These are phyloP conservation scores for Zapornia atra DNA, from an alignment of 2,113 vertebrate genomes.

Conservation along the genomic window DNA sequence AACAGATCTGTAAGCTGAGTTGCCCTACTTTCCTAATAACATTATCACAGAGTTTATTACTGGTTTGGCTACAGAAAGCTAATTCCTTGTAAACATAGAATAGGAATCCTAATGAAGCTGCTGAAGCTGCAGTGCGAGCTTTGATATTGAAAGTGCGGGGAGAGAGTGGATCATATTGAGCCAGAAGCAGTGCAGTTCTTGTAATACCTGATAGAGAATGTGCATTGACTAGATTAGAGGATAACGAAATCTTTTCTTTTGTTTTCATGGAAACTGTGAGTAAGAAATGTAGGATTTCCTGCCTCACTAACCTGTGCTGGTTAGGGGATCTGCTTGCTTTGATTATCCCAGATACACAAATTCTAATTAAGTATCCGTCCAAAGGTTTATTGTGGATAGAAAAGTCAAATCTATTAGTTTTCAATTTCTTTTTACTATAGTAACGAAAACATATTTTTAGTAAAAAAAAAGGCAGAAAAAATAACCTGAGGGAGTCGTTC, in stretches of 20 bases:
- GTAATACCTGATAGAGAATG: neutral
- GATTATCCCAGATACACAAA: constrained; percentile 31
- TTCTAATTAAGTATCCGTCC: constrained; percentile 33
- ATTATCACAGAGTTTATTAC: constrained; percentile 26
- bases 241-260: neutral
- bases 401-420: constrained; percentile 41
- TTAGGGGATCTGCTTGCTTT: constrained; percentile 35
- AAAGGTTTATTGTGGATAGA: constrained; percentile 47
- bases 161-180: neutral
- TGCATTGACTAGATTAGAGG: neutral
- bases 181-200: neutral
- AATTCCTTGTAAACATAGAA: constrained; percentile 32
- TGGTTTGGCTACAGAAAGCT: constrained; percentile 12
- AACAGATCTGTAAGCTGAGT: neutral
- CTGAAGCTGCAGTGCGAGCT: neutral
- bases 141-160: neutral
- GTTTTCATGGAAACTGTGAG: neutral
- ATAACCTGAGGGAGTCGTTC: constrained; percentile 25
- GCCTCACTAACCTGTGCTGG: neutral
- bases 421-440: neutral
- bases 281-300: constrained; percentile 38
- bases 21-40: neutral
- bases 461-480: neutral
- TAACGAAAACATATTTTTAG: constrained; percentile 43
- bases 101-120: constrained; percentile 29